These are phyloP conservation scores for Gibbula magus DNA, from an alignment of 2,888 invertebrate genomes.

Conservation along the genomic window DNA sequence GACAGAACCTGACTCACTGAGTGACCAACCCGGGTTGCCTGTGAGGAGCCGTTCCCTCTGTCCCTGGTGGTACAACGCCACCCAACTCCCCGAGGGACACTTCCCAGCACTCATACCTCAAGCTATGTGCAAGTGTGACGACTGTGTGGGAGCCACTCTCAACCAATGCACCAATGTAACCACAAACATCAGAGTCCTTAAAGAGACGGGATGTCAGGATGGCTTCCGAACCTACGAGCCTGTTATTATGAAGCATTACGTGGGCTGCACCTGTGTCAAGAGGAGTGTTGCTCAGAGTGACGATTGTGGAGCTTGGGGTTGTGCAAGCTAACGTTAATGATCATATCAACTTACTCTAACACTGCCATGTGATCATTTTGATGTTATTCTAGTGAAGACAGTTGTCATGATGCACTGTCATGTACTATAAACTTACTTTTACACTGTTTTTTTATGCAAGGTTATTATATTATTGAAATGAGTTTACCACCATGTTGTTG, in stretches of 20 bases:
- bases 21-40: not conserved
- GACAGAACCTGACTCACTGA: not conserved
- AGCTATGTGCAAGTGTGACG: not conserved
- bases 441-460: too few relatives aligned
- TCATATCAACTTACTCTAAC: too few relatives aligned
- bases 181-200: not conserved
- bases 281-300: not conserved
- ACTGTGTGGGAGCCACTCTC: not conserved
- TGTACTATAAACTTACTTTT: too few relatives aligned
- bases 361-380: too few relatives aligned
- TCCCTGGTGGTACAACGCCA: slow-evolving; percentile 3
- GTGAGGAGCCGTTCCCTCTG: not conserved
- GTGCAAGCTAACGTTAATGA: not conserved
- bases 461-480: too few relatives aligned
- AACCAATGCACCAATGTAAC: not conserved
- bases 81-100: not conserved
- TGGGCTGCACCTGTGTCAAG: not conserved
- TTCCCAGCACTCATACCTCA: not conserved
- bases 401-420: too few relatives aligned
- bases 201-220: not conserved
- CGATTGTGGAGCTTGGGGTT: not conserved
- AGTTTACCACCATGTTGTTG: too few relatives aligned
- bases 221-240: not conserved
- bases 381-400: too few relatives aligned
- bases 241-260: not conserved